Percentiles rank a stretch among this genome's conserved stretches.
Evolutionary conservation across 2,113 vertebrate genomes (phyloP).

Genomic region (Symphodus melops): DNA sequence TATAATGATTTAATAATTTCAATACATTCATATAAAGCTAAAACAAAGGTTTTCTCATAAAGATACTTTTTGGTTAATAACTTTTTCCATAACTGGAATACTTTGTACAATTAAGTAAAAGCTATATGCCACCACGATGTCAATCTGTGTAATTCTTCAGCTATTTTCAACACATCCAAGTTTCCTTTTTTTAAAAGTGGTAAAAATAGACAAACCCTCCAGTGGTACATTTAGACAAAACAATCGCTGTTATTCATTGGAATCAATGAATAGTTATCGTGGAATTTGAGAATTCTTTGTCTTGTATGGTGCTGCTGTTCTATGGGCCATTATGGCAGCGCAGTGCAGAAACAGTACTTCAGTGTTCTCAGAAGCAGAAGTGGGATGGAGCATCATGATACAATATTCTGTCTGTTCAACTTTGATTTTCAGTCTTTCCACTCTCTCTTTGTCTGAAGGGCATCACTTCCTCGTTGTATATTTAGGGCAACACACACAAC

Average conservation of each 20-base stretch:
- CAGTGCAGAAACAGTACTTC: constrained; percentile 73
- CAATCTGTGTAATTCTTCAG: constrained; percentile 18
- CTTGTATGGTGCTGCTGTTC: constrained; percentile 61
- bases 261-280: constrained; percentile 74
- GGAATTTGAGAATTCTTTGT: constrained; percentile 74
- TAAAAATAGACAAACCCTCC: constrained; percentile 72
- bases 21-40: no score
- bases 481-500: constrained; percentile 69
- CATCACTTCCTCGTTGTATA: constrained; percentile 75
- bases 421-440: constrained; percentile 71
- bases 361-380: constrained; percentile 79
- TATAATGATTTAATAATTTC: no score
- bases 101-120: no score
- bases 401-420: constrained; percentile 80
- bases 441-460: constrained; percentile 69
- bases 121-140: no score
- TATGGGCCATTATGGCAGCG: constrained; percentile 69
- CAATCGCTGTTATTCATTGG: constrained; percentile 76
- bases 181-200: constrained; percentile 50
- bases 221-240: constrained; percentile 67
- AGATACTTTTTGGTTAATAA: no score
- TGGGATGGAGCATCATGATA: constrained; percentile 77
- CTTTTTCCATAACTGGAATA: no score
- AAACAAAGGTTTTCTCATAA: not conserved
- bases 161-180: constrained; percentile 24